phyloP scores from a whole-genome alignment of 2,113 vertebrate species.

The Tupaia tana region DNA sequence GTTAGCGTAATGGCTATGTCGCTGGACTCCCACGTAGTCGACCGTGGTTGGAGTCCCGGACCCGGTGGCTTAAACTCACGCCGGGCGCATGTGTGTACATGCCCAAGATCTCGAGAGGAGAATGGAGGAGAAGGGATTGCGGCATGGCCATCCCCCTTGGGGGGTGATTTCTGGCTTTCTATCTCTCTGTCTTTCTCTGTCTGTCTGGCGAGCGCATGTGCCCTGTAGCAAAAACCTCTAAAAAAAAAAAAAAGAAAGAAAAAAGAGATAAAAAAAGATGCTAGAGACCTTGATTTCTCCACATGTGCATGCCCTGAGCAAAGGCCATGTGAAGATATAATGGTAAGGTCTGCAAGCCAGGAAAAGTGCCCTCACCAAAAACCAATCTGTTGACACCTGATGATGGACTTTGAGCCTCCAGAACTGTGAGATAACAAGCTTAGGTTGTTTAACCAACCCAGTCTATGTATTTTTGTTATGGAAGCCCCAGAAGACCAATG shows the following conservation, averaged over 20 bases:
- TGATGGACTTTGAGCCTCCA: background rate
- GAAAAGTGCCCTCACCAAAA: slow-evolving; percentile 3
- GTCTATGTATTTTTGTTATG: background rate
- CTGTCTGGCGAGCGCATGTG: too few relatives aligned
- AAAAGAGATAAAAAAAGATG: background rate
- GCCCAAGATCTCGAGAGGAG: too few relatives aligned
- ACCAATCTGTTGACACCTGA: background rate
- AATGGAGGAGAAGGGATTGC: too few relatives aligned
- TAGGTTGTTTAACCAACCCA: background rate
- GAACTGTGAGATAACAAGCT: background rate
- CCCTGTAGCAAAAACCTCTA: too few relatives aligned
- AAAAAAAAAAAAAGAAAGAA: too few relatives aligned
- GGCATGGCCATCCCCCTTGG: too few relatives aligned
- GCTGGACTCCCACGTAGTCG: too few relatives aligned
- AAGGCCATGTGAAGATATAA: background rate
- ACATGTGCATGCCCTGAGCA: background rate
- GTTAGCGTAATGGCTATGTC: too few relatives aligned
- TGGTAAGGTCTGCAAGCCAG: background rate
- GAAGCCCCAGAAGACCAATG: background rate
- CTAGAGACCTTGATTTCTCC: background rate
- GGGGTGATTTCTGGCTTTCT: too few relatives aligned
- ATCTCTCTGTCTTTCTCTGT: background rate
- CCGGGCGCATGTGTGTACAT: too few relatives aligned
- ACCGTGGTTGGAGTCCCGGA: too few relatives aligned
- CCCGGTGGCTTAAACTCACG: too few relatives aligned